Conservation (phyloP, 2,113 vertebrate genomes). For the Podarcis cretensis region DNA sequence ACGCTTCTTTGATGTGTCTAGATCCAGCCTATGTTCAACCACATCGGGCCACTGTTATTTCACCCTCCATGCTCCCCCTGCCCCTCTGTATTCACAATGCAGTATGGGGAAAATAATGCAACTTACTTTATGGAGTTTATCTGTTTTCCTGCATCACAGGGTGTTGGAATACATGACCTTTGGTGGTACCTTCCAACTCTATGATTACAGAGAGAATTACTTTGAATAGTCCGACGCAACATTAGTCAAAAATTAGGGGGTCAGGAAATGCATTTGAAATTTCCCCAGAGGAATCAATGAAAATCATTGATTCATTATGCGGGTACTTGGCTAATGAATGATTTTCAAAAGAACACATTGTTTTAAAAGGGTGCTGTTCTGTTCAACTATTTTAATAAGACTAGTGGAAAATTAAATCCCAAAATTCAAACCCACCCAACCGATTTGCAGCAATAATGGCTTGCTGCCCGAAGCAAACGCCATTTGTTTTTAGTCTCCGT, state of each 20-base stretch:
- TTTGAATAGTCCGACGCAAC: background rate
- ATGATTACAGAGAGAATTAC: too few species aligned
- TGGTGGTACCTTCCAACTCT: background rate
- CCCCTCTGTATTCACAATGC: background rate
- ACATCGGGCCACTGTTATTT: background rate
- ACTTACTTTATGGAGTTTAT: background rate
- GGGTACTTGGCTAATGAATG: too few species aligned
- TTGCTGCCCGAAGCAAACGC: conserved; percentile 44
- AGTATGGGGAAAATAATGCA: background rate
- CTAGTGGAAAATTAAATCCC: conserved; percentile 41
- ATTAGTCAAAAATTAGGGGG: too few species aligned
- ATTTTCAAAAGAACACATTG: too few species aligned
- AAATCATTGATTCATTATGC: too few species aligned
- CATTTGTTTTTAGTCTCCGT: background rate
- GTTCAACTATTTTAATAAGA: conserved; percentile 59
- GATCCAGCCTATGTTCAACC: background rate
- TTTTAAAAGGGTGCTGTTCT: background rate
- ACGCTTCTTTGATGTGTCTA: too few species aligned
- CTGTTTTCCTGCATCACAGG: too few species aligned
- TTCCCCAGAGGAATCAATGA: too few species aligned
- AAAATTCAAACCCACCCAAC: background rate
- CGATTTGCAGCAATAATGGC: conserved; percentile 22
- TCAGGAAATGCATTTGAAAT: too few species aligned
- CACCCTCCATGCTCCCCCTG: too few species aligned
- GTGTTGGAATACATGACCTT: too few species aligned